Percentiles rank a stretch among this genome's conserved stretches.
These are phyloP conservation scores for Acromyrmex charruanus DNA, from an alignment of 1,140 invertebrate genomes.

Conservation along the genomic window DNA sequence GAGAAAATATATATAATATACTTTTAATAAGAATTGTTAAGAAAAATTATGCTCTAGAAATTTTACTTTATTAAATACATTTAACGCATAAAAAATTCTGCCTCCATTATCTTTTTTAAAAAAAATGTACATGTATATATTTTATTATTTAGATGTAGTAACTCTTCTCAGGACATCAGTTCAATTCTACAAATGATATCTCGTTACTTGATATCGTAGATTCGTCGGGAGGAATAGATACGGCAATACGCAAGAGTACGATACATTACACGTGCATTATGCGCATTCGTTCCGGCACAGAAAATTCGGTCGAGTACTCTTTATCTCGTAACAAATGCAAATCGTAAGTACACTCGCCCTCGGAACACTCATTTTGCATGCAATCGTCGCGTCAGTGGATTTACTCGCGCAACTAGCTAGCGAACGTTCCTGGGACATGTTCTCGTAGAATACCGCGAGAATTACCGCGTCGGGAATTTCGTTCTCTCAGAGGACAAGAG, in stretches of 20 bases:
- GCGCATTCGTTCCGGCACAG: not conserved
- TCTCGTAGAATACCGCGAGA: not conserved
- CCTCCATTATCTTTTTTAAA: too few species aligned
- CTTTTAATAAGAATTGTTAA: too few species aligned
- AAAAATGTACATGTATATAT: too few species aligned
- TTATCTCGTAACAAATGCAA: slow-evolving; percentile 12
- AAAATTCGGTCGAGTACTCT: slow-evolving; percentile 28
- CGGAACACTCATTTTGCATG: slow-evolving; percentile 23
- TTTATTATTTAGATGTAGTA: too few species aligned
- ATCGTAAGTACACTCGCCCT: not conserved
- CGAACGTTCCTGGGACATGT: slow-evolving; percentile 5
- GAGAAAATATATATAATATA: too few species aligned
- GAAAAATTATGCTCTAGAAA: too few species aligned
- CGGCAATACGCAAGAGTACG: not conserved
- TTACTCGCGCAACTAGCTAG: slow-evolving; percentile 1
- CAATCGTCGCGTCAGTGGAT: slow-evolving; percentile 30
- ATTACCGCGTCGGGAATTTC: slow-evolving; percentile 4
- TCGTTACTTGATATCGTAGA: slow-evolving; percentile 15
- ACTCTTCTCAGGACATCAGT: not conserved
- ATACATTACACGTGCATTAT: slow-evolving; percentile 4
- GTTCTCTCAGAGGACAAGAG: slow-evolving; percentile 1
- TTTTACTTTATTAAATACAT: too few species aligned
- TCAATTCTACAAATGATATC: not conserved
- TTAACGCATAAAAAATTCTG: too few species aligned
- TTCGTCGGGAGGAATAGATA: not conserved